phyloP scores from a whole-genome alignment of 2,888 invertebrate genomes.

The Caenorhabditis auriculariae region DNA sequence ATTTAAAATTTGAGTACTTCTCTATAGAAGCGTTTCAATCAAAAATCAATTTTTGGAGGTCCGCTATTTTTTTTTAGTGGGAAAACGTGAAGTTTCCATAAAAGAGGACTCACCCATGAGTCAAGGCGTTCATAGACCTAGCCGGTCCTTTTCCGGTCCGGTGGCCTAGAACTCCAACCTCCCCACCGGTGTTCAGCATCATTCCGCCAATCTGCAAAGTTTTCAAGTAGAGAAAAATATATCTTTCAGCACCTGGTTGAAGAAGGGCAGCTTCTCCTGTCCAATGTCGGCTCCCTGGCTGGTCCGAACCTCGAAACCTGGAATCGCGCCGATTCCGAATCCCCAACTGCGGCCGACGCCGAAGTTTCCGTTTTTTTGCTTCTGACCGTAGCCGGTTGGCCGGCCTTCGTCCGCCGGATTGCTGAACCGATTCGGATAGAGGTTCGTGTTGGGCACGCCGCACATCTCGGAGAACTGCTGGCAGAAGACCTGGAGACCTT shows the following conservation, averaged over 20 bases:
- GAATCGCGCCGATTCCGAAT: slow-evolving; percentile 52
- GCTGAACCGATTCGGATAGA: slow-evolving; percentile 37
- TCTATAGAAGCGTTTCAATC: no score
- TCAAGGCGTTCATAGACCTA: slow-evolving; percentile 42
- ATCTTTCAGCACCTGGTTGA: slow-evolving; percentile 44
- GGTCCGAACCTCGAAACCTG: slow-evolving; percentile 38
- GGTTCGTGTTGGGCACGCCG: slow-evolving; percentile 52
- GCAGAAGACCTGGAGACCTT: slow-evolving; percentile 41
- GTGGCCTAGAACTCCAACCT: slow-evolving; percentile 49
- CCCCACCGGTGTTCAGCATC: slow-evolving; percentile 52
- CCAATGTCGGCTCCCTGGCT: slow-evolving; percentile 49
- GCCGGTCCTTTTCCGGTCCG: slow-evolving; percentile 50
- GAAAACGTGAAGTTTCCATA: not conserved
- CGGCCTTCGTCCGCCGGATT: slow-evolving; percentile 40
- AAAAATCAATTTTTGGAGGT: no score
- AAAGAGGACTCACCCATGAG: slow-evolving; percentile 30
- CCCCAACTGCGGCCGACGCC: slow-evolving; percentile 50
- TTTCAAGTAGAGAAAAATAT: no score
- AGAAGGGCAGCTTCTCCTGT: slow-evolving; percentile 43
- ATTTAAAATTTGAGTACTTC: no score
- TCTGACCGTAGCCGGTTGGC: slow-evolving; percentile 57
- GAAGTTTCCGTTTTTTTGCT: slow-evolving; percentile 55
- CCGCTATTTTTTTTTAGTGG: no score
- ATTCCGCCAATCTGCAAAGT: slow-evolving; percentile 53
- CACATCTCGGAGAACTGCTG: slow-evolving; percentile 53